These are phyloP conservation scores for Tipula unca DNA, from an alignment of 2,888 invertebrate genomes.

Conservation along the genomic window DNA sequence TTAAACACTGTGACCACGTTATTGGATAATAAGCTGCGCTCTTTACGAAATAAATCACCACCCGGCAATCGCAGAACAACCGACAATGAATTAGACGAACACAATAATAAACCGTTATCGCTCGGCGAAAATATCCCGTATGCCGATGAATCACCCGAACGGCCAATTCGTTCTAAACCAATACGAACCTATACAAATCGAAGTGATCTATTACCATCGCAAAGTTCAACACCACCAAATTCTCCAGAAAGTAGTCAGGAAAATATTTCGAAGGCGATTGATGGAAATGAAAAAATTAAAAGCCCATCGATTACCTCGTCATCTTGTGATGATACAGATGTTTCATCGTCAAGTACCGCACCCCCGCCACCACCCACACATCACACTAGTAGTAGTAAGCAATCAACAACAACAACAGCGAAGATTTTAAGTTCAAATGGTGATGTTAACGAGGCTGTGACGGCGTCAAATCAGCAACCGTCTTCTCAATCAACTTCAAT, in stretches of 20 bases:
- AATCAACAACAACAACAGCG: background rate
- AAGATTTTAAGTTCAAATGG: background rate
- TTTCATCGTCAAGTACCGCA: conserved; percentile 30
- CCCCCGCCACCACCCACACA: conserved; percentile 22
- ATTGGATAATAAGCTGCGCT: conserved; percentile 73
- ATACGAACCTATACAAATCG: conserved; percentile 16
- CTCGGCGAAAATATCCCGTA: conserved; percentile 57
- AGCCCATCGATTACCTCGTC: background rate
- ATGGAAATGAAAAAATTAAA: background rate
- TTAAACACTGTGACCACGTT: conserved; percentile 76
- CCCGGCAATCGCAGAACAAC: conserved; percentile 35
- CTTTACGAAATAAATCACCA: conserved; percentile 58
- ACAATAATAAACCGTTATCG: conserved; percentile 39
- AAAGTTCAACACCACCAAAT: conserved; percentile 28
- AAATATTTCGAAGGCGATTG: background rate
- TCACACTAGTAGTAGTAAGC: conserved; percentile 22
- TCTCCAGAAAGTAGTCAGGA: conserved; percentile 25
- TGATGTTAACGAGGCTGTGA: background rate
- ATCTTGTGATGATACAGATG: conserved; percentile 21
- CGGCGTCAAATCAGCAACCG: background rate
- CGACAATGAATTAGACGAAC: conserved; percentile 48
- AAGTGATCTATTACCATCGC: conserved; percentile 31
- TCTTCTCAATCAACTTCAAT: background rate
- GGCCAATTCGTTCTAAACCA: conserved; percentile 27
- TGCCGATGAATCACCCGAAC: conserved; percentile 59